These are phyloP conservation scores for Arion vulgaris DNA, from an alignment of 1,140 invertebrate genomes.

Conservation along the genomic window DNA sequence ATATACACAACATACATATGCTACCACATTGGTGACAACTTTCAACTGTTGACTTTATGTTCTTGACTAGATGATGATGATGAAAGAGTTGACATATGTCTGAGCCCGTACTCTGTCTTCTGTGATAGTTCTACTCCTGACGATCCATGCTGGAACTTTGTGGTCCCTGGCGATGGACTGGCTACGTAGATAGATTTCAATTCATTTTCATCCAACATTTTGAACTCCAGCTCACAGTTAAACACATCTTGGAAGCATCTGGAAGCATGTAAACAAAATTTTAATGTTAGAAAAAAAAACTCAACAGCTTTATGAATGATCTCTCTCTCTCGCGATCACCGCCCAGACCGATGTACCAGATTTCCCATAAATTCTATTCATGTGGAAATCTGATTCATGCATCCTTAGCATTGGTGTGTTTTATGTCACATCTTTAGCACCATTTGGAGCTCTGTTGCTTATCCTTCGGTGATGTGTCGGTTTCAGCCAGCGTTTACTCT, in stretches of 20 bases:
- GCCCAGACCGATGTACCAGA: too few relatives aligned
- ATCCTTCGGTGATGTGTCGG: too few relatives aligned
- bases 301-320: too few relatives aligned
- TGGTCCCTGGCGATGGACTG: not conserved
- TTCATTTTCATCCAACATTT: slow-evolving; percentile 49
- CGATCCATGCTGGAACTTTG: not conserved
- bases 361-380: too few relatives aligned
- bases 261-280: not conserved
- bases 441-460: too few relatives aligned
- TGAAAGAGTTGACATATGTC: not conserved
- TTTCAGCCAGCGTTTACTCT: too few relatives aligned
- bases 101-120: not conserved
- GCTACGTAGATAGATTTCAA: not conserved
- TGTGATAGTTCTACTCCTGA: not conserved
- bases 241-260: slow-evolving; percentile 72
- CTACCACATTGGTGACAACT: not conserved
- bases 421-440: too few relatives aligned
- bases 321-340: too few relatives aligned
- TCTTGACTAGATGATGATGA: not conserved
- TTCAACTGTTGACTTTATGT: not conserved
- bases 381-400: too few relatives aligned
- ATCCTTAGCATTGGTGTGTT: too few relatives aligned
- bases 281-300: too few relatives aligned
- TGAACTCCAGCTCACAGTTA: slow-evolving; percentile 66
- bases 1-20: not conserved